Conservation (phyloP, 2,113 vertebrate genomes). For the Dipodomys stephensi region DNA sequence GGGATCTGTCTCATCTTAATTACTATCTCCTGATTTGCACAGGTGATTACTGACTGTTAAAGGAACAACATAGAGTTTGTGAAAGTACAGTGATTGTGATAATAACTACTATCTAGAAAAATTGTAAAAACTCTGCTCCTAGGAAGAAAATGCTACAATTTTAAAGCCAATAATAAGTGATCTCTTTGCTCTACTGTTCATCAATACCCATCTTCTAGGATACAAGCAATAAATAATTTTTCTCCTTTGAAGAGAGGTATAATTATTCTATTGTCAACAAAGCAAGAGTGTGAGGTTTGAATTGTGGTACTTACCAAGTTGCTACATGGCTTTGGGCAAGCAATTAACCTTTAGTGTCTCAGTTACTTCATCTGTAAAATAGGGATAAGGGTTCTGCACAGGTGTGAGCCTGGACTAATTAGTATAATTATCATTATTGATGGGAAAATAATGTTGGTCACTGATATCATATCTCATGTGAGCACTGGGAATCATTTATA, state of each 20-base stretch:
- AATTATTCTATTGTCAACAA: constrained; percentile 43
- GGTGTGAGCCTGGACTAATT: constrained; percentile 72
- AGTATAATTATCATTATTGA: constrained; percentile 77
- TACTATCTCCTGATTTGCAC: background rate
- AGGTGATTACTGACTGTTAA: background rate
- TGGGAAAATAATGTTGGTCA: constrained; percentile 67
- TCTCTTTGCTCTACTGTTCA: constrained; percentile 31
- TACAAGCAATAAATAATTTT: background rate
- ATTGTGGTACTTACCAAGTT: background rate
- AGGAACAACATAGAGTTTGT: background rate
- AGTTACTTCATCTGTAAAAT: constrained; percentile 80
- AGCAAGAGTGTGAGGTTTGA: constrained; percentile 33
- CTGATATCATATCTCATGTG: constrained; percentile 18
- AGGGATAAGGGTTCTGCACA: constrained; percentile 73
- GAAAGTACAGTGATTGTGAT: background rate
- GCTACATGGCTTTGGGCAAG: constrained; percentile 63
- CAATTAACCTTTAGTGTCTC: constrained; percentile 78
- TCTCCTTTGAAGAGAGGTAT: constrained; percentile 31
- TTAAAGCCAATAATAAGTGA: constrained; percentile 38
- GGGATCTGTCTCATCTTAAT: background rate
- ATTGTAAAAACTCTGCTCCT: background rate
- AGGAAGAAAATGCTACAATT: background rate
- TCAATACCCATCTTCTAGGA: background rate
- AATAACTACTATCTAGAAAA: constrained; percentile 10
- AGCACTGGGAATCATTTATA: constrained; percentile 19